Evolutionary conservation across 2,113 vertebrate genomes (phyloP).

Genomic region (Polypterus senegalus): DNA sequence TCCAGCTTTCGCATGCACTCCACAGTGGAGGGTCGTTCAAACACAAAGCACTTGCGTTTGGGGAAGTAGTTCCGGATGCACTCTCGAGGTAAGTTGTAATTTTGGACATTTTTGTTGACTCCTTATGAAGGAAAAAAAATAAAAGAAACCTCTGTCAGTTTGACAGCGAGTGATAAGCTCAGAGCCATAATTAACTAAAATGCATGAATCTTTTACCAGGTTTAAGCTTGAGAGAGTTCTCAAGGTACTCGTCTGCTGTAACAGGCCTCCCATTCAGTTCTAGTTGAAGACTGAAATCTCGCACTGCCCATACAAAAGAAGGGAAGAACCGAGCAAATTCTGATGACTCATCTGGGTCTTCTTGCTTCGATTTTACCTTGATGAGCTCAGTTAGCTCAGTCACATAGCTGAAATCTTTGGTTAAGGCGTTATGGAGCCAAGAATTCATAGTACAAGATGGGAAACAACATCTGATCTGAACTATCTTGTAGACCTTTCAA

Average conservation of each 20-base stretch:
- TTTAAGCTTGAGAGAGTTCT: conserved; percentile 21
- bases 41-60: conserved; percentile 26
- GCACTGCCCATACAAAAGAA: conserved; percentile 44
- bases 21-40: conserved; percentile 16
- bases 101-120: background rate
- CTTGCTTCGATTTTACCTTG: conserved; percentile 27
- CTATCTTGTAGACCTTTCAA: no score
- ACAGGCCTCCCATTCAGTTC: conserved; percentile 8
- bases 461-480: background rate
- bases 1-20: conserved; percentile 20
- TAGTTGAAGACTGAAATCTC: conserved; percentile 40
- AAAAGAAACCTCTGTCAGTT: no score
- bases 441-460: background rate
- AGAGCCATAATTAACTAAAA: no score
- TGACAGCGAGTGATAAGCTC: no score
- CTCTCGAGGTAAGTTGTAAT: conserved; percentile 19
- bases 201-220: conserved; percentile 1
- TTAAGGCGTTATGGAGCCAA: conserved; percentile 20
- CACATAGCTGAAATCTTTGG: conserved; percentile 30
- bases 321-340: conserved; percentile 43
- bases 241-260: conserved; percentile 27
- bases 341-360: conserved; percentile 8
- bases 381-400: conserved; percentile 41
- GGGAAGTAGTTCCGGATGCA: conserved; percentile 25
- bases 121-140: conserved; percentile 5